These are phyloP conservation scores for Drosophila fulvimacula DNA, from an alignment of 2,888 invertebrate species.

Conservation along the genomic window DNA sequence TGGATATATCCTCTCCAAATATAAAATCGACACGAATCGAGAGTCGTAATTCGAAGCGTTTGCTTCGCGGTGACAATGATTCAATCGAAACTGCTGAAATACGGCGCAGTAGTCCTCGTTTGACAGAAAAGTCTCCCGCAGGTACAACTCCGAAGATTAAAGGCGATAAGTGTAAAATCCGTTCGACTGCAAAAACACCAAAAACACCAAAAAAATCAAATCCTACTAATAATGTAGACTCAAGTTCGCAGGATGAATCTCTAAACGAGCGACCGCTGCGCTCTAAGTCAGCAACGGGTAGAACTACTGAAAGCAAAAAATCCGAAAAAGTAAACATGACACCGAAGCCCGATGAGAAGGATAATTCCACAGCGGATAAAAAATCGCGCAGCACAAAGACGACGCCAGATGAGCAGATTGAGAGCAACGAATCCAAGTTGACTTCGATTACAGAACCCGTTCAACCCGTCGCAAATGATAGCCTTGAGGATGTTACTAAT, in stretches of 20 bases:
- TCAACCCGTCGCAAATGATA: neutral
- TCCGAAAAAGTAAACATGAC: neutral
- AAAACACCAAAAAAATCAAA: neutral
- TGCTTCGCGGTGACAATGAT: slow-evolving; percentile 4
- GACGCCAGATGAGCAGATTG: neutral
- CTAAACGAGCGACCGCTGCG: neutral
- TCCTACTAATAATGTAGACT: neutral
- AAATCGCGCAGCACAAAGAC: neutral
- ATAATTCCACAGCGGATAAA: neutral
- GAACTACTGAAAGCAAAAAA: neutral
- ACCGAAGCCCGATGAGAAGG: neutral
- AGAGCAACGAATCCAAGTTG: neutral
- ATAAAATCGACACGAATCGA: slow-evolving; percentile 1
- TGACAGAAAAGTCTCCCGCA: slow-evolving; percentile 8
- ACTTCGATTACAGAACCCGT: neutral
- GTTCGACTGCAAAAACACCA: neutral
- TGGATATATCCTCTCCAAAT: neutral
- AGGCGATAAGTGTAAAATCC: neutral
- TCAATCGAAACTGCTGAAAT: neutral
- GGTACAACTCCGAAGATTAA: neutral
- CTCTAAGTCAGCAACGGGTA: neutral
- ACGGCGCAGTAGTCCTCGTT: slow-evolving; percentile 29
- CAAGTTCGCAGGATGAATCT: neutral
- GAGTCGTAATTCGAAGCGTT: slow-evolving; percentile 27
- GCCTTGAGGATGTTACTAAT: neutral